Evolutionary conservation across 1,140 invertebrate genomes (phyloP), one percentile per base, ranked within the genome.

Genomic region (Bemisia tabaci): DNA sequence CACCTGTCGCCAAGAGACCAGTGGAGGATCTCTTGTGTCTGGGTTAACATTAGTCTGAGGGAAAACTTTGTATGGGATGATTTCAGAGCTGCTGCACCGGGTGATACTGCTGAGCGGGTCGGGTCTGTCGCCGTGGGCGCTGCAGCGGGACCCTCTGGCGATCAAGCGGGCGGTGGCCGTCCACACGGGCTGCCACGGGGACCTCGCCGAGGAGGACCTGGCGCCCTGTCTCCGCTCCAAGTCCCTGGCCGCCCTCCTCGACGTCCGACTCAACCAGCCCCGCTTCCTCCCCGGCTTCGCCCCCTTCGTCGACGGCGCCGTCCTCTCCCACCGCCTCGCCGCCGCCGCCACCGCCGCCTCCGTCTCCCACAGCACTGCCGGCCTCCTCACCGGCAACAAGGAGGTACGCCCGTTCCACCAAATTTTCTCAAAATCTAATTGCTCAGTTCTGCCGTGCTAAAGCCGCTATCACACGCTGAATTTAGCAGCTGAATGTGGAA

Each of bases 91-190:
- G 69, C 87, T 98, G 74, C 87, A 94, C 75, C 87, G 94, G 68
- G 91, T 93, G 24, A 88, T 97, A 71, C 82, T 98, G 63, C 84
- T 97, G 75, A 95, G 92, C 72, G 95, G 95, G 17, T 95, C 95
- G n/a, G 92, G 92, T 17, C 80, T 97, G 67, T 93, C 91, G 73
- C 92, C 91, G 21, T 98, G 92, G 95, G 94, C 94, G 60, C 82
- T 95, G 69, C 92, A 95, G 76, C 84, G 87, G 69, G 90, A 95
- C 75, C 91, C 94, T 17, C 78, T 92, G 22, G 83, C 82, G 64
- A 85, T 91, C 70, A 92, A 91, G 78, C 82, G 86, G 72, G 84
- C 84, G 73, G 88, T 92, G 22, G 88, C 88, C 17, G 85, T 90
- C 71, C 84, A 89, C 71, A 89, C 87, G 1, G 83, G 84, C 11